Base-by-base conservation (phyloP, 2,113 vertebrate genomes). In the Dryoscopus gambensis region DNA sequence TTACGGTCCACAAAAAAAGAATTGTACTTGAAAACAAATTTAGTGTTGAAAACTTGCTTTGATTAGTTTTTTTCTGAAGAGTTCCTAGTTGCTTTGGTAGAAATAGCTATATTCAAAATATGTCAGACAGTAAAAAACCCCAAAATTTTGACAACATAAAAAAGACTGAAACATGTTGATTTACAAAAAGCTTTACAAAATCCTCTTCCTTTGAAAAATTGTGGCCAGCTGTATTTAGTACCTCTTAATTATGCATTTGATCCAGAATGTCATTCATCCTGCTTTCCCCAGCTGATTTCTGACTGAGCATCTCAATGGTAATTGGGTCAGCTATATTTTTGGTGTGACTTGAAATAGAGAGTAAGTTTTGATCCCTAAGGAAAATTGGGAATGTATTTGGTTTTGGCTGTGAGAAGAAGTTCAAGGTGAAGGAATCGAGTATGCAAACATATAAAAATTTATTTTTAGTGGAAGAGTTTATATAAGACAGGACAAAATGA, bases 211-310 rank as follows among this genome's bases (percentile, higher is more conserved):
- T 75, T 79, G 90, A 79, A 89, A 94, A 94, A 78, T 79, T 56
- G 85, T 82, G 84, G 20, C 74, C 95, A 93, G 82, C 87, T 97
- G 87, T 69, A 79, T 97, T 94, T 91, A 76, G 74, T 68, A 76
- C 10, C 78, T 84, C 77, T 94, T 96, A 95, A 96, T 97, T 95
- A 90, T 90, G 74, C 60, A 87, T 93, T 90, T 93, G 87, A 94
- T 94, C 57, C 76, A 71, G 78, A 71, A 78, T 90, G 94, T 85
- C 84, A 87, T 87, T 94, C 92, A 83, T 95, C 60, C 47, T 81
- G 50, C 73, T 89, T 90, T 96, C 42, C 88, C 86, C 89, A 95
- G 89, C 87, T 96, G 93, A 91, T 91, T 95, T 93, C 87, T 94
- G 69, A 89, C 73, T 84, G 84, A 95, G 63, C 35, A 82, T 47